Percentiles rank a stretch among this genome's conserved stretches.
These are phyloP conservation scores for Stegana nigrithorax DNA, from an alignment of 2,888 invertebrate genomes.

Conservation along the genomic window DNA sequence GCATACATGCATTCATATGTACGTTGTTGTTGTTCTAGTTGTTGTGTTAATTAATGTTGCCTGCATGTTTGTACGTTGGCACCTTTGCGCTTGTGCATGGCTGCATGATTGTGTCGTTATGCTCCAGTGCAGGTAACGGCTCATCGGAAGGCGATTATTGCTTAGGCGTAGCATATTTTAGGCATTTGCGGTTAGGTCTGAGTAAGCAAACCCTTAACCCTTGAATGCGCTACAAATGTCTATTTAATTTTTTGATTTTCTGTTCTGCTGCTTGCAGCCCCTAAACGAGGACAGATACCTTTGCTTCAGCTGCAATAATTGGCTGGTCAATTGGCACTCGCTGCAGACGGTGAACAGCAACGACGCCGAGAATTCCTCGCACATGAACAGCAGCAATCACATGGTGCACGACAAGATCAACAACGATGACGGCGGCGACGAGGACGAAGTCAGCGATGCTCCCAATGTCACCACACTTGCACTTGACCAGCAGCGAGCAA, in stretches of 20 bases:
- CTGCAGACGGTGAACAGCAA: constrained; percentile 66
- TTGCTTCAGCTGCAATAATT: constrained; percentile 68
- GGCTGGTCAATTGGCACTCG: constrained; percentile 69
- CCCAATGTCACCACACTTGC: too few relatives aligned
- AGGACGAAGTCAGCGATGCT: too few relatives aligned
- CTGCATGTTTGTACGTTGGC: background rate
- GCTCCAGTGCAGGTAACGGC: constrained; percentile 12
- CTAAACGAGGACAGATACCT: constrained; percentile 68
- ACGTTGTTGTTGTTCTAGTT: constrained; percentile 25
- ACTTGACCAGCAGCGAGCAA: background rate
- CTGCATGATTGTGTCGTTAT: background rate
- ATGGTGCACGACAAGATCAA: constrained; percentile 42
- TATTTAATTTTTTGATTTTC: background rate
- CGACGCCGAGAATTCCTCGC: constrained; percentile 63
- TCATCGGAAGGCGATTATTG: constrained; percentile 41
- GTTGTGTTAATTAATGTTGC: constrained; percentile 48
- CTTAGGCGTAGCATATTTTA: constrained; percentile 41
- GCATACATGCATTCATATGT: constrained; percentile 23
- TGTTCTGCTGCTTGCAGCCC: constrained; percentile 55
- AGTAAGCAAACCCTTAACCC: background rate
- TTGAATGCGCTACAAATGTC: background rate
- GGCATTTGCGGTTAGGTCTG: constrained; percentile 39
- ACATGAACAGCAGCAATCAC: constrained; percentile 53
- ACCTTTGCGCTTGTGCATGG: constrained; percentile 1
- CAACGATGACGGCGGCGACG: background rate